These are phyloP conservation scores for Hypsopygia costalis DNA, from an alignment of 2,888 invertebrate genomes.

Conservation along the genomic window DNA sequence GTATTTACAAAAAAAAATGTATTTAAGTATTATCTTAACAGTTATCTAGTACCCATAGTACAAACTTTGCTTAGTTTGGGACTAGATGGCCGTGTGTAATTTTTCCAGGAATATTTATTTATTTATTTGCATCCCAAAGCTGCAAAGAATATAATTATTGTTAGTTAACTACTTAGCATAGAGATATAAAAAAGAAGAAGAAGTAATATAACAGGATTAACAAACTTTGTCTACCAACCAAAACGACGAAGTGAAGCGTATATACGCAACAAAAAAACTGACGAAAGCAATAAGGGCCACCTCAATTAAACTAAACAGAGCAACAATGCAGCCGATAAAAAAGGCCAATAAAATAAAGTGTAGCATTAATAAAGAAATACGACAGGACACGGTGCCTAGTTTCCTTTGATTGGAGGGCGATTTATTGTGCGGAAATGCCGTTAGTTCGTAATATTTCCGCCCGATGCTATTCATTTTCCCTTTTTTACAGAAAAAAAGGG, in stretches of 20 bases:
- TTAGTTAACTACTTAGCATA: too few relatives aligned
- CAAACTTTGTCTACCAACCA: background rate
- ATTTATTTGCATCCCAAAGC: too few relatives aligned
- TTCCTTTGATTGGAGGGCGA: constrained; percentile 78
- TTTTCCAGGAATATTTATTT: too few relatives aligned
- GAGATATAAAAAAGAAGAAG: too few relatives aligned
- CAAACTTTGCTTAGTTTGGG: too few relatives aligned
- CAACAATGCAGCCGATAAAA: constrained; percentile 69
- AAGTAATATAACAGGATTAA: too few relatives aligned
- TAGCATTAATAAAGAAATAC: constrained; percentile 76
- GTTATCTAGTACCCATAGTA: too few relatives aligned
- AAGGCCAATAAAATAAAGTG: constrained; percentile 75
- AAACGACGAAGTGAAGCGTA: background rate
- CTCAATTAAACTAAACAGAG: constrained; percentile 64
- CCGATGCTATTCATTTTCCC: constrained; percentile 74
- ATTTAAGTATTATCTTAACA: too few relatives aligned
- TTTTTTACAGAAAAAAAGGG: constrained; percentile 77
- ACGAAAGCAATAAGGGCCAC: constrained; percentile 21
- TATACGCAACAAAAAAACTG: background rate
- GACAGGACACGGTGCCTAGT: constrained; percentile 49
- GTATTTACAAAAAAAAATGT: too few relatives aligned
- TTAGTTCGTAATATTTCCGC: constrained; percentile 80
- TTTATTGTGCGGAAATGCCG: constrained; percentile 81
- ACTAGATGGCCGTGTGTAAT: too few relatives aligned
- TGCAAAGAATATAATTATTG: too few relatives aligned